A percentile compares a stretch with the other conserved stretches of the same genome.
phyloP scores from a whole-genome alignment of 2,888 invertebrate genomes.

The Hemicrepidius hirtus region DNA sequence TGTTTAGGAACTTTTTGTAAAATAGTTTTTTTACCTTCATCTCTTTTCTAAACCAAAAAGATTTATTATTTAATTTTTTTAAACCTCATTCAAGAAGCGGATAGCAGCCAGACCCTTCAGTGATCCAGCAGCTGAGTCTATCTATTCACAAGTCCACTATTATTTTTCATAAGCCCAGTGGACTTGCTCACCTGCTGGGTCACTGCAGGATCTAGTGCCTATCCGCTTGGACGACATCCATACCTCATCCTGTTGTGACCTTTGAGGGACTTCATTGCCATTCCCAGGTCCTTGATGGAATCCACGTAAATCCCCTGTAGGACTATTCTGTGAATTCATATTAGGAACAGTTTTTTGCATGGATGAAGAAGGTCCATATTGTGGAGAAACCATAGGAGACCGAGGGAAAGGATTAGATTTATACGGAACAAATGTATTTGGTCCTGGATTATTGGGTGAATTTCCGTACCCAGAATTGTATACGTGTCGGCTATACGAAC shows the following conservation, averaged over 20 bases:
- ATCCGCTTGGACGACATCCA: no score
- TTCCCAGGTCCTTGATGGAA: background rate
- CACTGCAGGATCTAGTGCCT: no score
- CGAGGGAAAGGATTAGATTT: slow-evolving; percentile 28
- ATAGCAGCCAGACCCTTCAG: no score
- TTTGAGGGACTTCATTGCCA: background rate
- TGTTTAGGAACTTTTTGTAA: background rate
- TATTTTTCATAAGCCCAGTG: no score
- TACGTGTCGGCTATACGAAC: background rate
- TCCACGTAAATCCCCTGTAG: background rate
- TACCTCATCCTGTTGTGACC: background rate
- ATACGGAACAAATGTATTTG: slow-evolving; percentile 42
- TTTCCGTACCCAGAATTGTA: background rate
- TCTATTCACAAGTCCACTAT: no score
- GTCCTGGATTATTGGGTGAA: slow-evolving; percentile 14
- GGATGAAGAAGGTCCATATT: slow-evolving; percentile 2
- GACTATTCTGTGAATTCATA: background rate
- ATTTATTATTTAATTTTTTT: no score
- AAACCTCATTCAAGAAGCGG: no score
- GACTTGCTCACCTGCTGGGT: no score
- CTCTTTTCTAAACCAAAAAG: no score
- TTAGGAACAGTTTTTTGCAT: slow-evolving; percentile 1
- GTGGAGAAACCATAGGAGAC: background rate
- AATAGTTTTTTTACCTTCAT: no score
- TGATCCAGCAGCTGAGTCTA: no score